Conservation (phyloP, 2,113 vertebrate species). For the Oreochromis spilurus region DNA sequence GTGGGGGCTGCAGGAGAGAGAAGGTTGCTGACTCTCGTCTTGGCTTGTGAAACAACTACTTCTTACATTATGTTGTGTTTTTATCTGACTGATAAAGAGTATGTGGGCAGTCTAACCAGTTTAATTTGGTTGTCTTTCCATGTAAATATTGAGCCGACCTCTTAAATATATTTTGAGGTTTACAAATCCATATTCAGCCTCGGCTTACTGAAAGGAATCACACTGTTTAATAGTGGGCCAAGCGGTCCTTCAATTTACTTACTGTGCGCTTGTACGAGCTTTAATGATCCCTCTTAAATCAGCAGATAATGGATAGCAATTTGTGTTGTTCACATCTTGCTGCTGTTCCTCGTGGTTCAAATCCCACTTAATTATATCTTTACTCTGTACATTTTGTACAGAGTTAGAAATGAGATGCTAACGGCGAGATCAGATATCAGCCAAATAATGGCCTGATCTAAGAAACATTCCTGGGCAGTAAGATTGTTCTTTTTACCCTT, state of each 20-base stretch:
- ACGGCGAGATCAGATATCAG: neutral
- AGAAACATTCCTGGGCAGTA: neutral
- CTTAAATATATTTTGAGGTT: neutral
- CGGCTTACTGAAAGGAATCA: constrained; percentile 10
- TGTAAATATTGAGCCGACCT: neutral
- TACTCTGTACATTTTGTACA: neutral
- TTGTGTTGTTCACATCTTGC: constrained; percentile 19
- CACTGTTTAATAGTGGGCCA: neutral
- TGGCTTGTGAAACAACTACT: constrained; percentile 1
- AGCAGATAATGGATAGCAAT: constrained; percentile 1
- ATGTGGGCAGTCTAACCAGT: neutral
- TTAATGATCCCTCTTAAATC: constrained; percentile 15
- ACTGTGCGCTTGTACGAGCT: neutral
- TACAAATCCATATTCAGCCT: neutral
- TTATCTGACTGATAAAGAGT: neutral
- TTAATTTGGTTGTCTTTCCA: neutral
- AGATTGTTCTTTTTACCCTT: neutral
- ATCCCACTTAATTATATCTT: constrained; percentile 7
- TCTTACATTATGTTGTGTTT: neutral
- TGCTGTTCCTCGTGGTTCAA: neutral
- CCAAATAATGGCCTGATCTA: neutral
- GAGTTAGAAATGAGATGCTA: neutral
- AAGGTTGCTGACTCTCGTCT: constrained; percentile 3
- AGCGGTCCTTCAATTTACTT: neutral
- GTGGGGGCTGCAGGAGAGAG: neutral